phyloP scores from a whole-genome alignment of 2,888 invertebrate species.

The Baronia brevicornis region DNA sequence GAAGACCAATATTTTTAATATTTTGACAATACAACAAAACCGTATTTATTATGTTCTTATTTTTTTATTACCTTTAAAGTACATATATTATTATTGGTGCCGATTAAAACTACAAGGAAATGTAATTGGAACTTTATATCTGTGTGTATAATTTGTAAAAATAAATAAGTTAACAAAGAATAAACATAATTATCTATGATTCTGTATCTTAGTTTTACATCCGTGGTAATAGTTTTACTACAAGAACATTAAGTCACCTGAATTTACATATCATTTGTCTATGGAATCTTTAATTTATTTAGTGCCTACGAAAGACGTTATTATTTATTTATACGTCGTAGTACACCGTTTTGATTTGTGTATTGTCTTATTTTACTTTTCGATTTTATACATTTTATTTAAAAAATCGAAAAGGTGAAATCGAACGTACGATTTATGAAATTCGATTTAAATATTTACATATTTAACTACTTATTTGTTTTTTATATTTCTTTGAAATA shows the following conservation, averaged over 20 bases:
- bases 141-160: too few relatives aligned
- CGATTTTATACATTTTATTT: constrained; percentile 17
- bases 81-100: too few relatives aligned
- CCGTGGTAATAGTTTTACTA: too few relatives aligned
- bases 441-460: constrained; percentile 7
- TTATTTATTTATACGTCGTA: constrained; percentile 22
- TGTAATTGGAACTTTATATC: too few relatives aligned
- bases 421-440: constrained; percentile 5
- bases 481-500: constrained; percentile 12
- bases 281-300: constrained; percentile 16
- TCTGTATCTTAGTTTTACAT: too few relatives aligned
- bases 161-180: too few relatives aligned
- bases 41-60: constrained; percentile 11
- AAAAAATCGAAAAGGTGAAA: constrained; percentile 16
- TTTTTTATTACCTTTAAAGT: constrained; percentile 4
- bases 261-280: constrained; percentile 13
- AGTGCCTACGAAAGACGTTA: constrained; percentile 20
- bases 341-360: constrained; percentile 12
- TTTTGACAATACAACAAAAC: too few relatives aligned
- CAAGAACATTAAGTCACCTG: too few relatives aligned
- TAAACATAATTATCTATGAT: too few relatives aligned
- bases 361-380: constrained; percentile 15
- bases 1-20: too few relatives aligned
- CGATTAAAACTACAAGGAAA: too few relatives aligned
- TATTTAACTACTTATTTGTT: constrained; percentile 12